Evolutionary conservation across 2,888 invertebrate species (phyloP), one percentile per base, ranked within the genome.

Genomic region (Tolmerus cingulatus): DNA sequence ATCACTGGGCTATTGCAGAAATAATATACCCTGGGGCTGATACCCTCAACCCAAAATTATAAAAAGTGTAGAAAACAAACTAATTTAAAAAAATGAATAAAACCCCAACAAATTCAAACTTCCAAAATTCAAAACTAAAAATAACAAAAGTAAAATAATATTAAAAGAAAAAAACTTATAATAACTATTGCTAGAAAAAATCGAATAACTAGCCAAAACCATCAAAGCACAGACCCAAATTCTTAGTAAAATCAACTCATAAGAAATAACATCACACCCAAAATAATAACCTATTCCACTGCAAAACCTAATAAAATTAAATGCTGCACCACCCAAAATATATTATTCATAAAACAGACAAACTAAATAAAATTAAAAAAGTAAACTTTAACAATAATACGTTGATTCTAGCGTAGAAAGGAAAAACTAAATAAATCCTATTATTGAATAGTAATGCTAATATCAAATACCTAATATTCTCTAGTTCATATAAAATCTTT

Each of bases 81-180:
- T 95, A 2, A 93, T 92, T 88, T 96, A 95, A 95, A 96, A 96
- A 94, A 94, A 95, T 92, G 95, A 93, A 94, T 95, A 96, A 94
- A 96, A 95, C 90, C 94, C 90, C 93, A 95, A 93, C 91, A 95
- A 93, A 94, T 94, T 94, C 91, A 93, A 91, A 7, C 92, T 91
- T 87, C 91, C 92, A 94, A 95, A 95, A 91, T 93, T 94, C 90
- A 94, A 89, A 92, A 92, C 91, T 92, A 95, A 93, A 90, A 94
- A 92, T 90, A 94, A 89, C 91, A 94, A 90, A 91, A 95, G 93
- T 89, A 94, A 89, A 89, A 94, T 88, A 90, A 94, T 88, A 91
- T 94, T 92, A 89, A 94, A 91, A 90, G 93, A 91, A 94, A 94
- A 94, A 92, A 94, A 93, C 90, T 91, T 91, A 86, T 89, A 16